Evolutionary conservation across 2,113 vertebrate genomes (phyloP), one percentile per base, ranked within the genome.

Genomic region (Periophthalmodon schlosseri): DNA sequence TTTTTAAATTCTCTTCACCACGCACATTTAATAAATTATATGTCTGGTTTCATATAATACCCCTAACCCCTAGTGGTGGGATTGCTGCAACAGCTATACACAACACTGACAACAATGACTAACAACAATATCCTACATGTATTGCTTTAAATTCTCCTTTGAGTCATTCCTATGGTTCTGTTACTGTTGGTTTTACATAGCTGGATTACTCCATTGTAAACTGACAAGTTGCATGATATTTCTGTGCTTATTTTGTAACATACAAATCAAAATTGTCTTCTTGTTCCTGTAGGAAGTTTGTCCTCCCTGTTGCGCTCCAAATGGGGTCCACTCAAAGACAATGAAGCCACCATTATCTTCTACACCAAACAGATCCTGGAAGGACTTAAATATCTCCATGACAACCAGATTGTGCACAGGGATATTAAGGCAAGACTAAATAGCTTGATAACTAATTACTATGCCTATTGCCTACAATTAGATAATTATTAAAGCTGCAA

Each of bases 291-390:
- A 98, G 96, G 96, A 69, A 98, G 96, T 77, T 88, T 98, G 68
- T 97, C 96, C 0, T 96, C 96, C 52, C 93, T 98, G 75, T 89
- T 98, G 80, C 93, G 95, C 69, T 95, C 96, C 33, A 96, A 96
- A 85, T 98, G 96, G 96, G 96, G 96, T 18, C 96, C 96, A 1
- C 86, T 98, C 80, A 96, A 98, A 80, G 96, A 96, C 92, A 98
- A 97, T 0, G 96, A 98, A 63, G 84, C 96, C 80, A 97, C 96
- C 67, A 92, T 98, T 76, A 83, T 95, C 65, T 98, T 95, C 93
- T 98, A 98, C 91, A 97, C 96, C 73, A 95, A 95, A 34, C 96
- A 98, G 91, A 95, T 97, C 87, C 93, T 98, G 0, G 92, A 96
- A 13, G 96, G 96, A 11, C 94, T 98, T 28, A 88, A 92, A 79